Base-by-base conservation (phyloP, 23 tunicate genomes). In the Ciona savignyi region DNA sequence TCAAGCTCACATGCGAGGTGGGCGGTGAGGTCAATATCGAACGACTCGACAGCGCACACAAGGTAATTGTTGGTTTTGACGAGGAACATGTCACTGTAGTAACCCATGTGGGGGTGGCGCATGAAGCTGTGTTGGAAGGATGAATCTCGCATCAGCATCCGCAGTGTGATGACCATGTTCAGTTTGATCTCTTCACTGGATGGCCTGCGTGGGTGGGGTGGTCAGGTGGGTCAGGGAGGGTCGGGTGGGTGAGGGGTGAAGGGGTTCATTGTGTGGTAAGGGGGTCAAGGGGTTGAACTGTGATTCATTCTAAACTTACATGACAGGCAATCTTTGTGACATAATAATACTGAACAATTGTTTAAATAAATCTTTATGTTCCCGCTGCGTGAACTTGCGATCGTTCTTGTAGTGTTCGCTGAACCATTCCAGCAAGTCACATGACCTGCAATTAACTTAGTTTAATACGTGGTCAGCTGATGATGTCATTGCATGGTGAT, bases 401-500 rank as follows among this genome's bases (percentile, higher is more conserved):
- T 89, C 96, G 23, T 74, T 73, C 63, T 89, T 81, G 49, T 71
- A 89, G 65, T 35, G 32, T 35, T 76, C 67, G 30, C 76, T 77
- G 66, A 89, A 89, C 96, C 96, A 89, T 60, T 89, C 96, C 73
- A 89, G 75, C 49, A 89, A 68, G 29, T 73, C 63, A 27, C 81
- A 80, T 32, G 70, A 29, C 23, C 34, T 68, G 19, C 42, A n/a
- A n/a, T n/a, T n/a, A n/a, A n/a, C n/a, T n/a, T n/a, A n/a, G n/a
- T n/a, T n/a, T n/a, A n/a, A n/a, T n/a, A n/a, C n/a, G n/a, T n/a
- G n/a, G n/a, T n/a, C n/a, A n/a, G n/a, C n/a, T n/a, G n/a, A n/a
- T n/a, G n/a, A n/a, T n/a, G n/a, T n/a, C n/a, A n/a, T n/a, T n/a
- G n/a, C n/a, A n/a, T n/a, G n/a, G n/a, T n/a, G n/a, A n/a, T n/a